phyloP scores from a whole-genome alignment of 2,113 vertebrate genomes.

The Pristiophorus japonicus region DNA sequence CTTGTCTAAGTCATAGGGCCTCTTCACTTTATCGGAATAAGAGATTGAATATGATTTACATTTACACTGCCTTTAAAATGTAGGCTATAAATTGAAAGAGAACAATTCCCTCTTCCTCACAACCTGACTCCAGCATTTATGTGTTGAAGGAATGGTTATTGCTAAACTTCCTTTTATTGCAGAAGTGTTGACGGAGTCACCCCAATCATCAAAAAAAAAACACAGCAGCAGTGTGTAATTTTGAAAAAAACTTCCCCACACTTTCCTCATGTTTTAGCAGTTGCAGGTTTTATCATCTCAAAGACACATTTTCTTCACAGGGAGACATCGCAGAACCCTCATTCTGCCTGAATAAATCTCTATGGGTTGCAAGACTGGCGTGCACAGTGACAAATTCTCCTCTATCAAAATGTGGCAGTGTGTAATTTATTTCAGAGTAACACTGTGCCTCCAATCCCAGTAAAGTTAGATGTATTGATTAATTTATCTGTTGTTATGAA shows the following conservation, averaged over 20 bases:
- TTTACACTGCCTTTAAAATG: background rate
- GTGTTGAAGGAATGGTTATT: background rate
- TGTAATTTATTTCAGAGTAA: slow-evolving; percentile 28
- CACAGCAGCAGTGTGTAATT: no score
- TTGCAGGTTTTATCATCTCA: background rate
- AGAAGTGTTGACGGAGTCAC: background rate
- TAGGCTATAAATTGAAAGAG: background rate
- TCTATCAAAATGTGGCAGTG: background rate
- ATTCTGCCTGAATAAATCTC: background rate
- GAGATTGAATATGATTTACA: background rate
- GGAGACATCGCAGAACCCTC: background rate
- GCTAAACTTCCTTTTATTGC: background rate
- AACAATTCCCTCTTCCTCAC: background rate
- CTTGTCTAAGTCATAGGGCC: background rate
- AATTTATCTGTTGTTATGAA: slow-evolving; percentile 32
- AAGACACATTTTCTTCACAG: background rate
- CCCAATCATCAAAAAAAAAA: no score
- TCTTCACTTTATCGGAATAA: background rate
- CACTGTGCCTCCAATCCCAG: background rate
- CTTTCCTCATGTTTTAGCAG: background rate
- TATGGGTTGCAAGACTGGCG: background rate
- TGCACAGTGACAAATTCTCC: background rate
- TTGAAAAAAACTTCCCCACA: no score
- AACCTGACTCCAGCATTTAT: background rate
- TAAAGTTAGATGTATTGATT: slow-evolving; percentile 32